Conservation (phyloP, 2,113 vertebrate species). For the Burhinus oedicnemus region DNA sequence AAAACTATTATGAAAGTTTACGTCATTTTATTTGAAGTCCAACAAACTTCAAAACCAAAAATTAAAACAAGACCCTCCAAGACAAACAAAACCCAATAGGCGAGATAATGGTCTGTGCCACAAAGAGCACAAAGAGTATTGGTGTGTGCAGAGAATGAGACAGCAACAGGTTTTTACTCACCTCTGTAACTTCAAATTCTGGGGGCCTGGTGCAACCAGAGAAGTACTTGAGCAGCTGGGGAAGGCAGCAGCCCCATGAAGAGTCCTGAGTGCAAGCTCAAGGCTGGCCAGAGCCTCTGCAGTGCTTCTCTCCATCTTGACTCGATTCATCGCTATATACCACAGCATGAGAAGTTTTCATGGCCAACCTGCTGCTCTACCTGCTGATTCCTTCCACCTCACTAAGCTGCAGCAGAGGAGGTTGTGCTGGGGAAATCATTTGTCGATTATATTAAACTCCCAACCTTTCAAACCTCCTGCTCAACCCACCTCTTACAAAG, state of each 20-base stretch:
- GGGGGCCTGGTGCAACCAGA: background rate
- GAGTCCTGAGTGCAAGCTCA: background rate
- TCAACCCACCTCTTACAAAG: background rate
- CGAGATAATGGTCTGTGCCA: fast-evolving
- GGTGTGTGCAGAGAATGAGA: background rate
- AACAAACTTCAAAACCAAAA: background rate
- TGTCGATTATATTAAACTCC: background rate
- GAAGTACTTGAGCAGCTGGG: background rate
- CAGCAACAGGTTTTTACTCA: background rate
- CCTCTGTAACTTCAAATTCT: background rate
- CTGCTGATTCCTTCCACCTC: background rate
- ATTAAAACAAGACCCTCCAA: background rate
- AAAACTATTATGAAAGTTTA: background rate
- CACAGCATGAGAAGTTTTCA: background rate
- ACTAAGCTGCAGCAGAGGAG: background rate
- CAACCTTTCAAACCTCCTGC: background rate
- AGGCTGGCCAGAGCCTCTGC: background rate
- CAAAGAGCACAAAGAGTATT: background rate
- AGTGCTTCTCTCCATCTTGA: background rate
- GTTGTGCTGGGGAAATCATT: background rate
- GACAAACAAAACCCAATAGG: background rate
- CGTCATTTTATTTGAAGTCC: background rate
- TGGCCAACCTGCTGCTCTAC: background rate
- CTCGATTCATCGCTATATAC: background rate
- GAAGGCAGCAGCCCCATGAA: background rate